Percentiles rank a stretch among this genome's conserved stretches.
phyloP scores from a whole-genome alignment of 2,797 vertebrate species.

The Epinephelus awoara region DNA sequence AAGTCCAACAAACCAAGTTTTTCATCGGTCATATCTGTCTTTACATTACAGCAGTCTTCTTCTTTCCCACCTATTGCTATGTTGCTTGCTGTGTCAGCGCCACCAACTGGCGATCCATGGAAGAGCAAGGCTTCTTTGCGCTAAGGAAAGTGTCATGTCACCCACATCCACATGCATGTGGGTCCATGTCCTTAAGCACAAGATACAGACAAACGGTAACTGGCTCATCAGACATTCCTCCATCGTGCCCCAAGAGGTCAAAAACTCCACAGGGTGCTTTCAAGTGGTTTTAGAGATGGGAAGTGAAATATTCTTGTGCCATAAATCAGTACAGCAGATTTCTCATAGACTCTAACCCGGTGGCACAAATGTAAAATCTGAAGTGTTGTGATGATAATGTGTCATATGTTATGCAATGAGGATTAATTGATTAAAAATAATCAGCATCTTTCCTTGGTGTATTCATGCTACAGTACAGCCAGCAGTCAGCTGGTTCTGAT shows the following conservation, averaged over 20 bases:
- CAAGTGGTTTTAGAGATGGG: neutral
- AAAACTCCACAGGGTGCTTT: neutral
- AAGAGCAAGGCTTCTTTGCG: too few relatives aligned
- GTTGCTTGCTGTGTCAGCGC: too few relatives aligned
- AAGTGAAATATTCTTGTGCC: neutral
- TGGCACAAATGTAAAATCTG: neutral
- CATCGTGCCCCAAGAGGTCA: neutral
- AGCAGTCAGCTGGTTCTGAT: slow-evolving; percentile 12
- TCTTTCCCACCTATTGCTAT: neutral
- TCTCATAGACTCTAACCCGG: too few relatives aligned
- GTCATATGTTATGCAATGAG: neutral
- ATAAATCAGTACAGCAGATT: neutral
- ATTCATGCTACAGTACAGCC: neutral
- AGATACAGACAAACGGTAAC: neutral
- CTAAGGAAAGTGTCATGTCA: neutral
- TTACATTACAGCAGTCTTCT: neutral
- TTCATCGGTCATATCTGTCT: too few relatives aligned
- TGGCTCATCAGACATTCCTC: neutral
- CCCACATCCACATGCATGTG: neutral
- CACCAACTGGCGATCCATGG: too few relatives aligned
- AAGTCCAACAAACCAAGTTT: too few relatives aligned
- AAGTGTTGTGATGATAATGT: neutral
- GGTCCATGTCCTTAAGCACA: neutral
- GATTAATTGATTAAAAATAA: neutral
- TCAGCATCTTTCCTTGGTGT: neutral